These are phyloP conservation scores for Callyntrura sp. DNA, from an alignment of 2,888 invertebrate species.

Conservation along the genomic window DNA sequence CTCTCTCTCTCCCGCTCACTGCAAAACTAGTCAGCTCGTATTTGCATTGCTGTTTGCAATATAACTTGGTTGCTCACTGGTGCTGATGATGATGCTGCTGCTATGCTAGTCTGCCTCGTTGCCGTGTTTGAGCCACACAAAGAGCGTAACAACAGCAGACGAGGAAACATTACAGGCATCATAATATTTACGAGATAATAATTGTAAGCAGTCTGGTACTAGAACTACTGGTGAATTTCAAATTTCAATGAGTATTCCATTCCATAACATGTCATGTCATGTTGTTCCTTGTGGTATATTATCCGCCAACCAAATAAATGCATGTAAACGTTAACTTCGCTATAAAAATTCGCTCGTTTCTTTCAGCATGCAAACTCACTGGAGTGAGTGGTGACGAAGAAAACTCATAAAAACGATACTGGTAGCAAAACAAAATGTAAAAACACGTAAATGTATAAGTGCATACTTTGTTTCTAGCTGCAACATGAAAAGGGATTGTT, in stretches of 20 bases:
- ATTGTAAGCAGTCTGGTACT: conserved; percentile 68
- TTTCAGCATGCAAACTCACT: conserved; percentile 22
- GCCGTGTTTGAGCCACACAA: too few species aligned
- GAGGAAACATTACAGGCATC: conserved; percentile 71
- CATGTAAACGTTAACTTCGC: neutral
- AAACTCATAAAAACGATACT: neutral
- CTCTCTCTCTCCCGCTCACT: conserved; percentile 15
- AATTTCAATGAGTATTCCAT: conserved; percentile 36
- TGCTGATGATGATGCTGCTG: too few species aligned
- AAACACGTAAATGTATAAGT: conserved; percentile 3
- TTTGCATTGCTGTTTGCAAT: too few species aligned
- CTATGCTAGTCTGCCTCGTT: neutral
- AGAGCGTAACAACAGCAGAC: conserved; percentile 61
- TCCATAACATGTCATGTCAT: conserved; percentile 41
- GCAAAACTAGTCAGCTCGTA: neutral
- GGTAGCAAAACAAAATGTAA: conserved; percentile 10
- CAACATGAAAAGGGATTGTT: conserved; percentile 70
- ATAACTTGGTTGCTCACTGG: too few species aligned
- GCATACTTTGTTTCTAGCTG: conserved; percentile 22
- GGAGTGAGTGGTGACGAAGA: neutral
- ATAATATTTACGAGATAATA: conserved; percentile 77
- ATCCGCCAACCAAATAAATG: neutral
- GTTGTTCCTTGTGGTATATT: conserved; percentile 49
- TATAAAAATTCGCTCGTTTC: neutral
- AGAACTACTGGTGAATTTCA: too few species aligned